Evolutionary conservation across 1,140 invertebrate genomes (phyloP).

Genomic region (Formica selysi): DNA sequence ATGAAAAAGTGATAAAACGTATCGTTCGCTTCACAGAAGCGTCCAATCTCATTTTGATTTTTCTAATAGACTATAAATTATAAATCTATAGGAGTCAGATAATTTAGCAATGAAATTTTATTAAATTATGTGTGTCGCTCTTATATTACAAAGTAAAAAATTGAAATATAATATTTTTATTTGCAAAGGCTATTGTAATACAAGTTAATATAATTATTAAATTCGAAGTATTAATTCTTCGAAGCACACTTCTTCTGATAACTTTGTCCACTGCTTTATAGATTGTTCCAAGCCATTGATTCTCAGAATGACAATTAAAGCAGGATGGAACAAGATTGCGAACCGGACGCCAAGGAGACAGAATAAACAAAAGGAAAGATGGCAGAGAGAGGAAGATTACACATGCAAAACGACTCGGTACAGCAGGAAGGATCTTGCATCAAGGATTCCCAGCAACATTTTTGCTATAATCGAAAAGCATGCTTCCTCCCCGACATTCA

Average conservation of each 20-base stretch:
- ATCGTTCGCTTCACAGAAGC: background rate
- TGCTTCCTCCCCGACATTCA: background rate
- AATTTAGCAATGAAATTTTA: background rate
- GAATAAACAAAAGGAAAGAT: background rate
- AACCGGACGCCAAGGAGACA: background rate
- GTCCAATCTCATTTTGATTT: background rate
- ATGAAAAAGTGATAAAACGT: background rate
- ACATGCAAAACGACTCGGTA: background rate
- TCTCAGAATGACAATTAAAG: constrained; percentile 7
- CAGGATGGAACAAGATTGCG: background rate
- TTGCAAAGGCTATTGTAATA: too few species aligned
- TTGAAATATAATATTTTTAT: background rate
- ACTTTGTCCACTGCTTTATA: background rate
- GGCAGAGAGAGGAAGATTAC: background rate
- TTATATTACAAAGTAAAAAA: background rate
- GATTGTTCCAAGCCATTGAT: background rate
- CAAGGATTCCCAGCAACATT: background rate
- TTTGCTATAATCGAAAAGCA: constrained; percentile 13
- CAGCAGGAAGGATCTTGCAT: background rate
- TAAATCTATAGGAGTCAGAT: background rate
- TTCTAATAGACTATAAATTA: background rate
- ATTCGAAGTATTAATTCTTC: background rate
- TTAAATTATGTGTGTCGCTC: background rate
- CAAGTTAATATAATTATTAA: constrained; percentile 12
- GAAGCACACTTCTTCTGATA: background rate